Conservation (phyloP, 2,113 vertebrate genomes). For the Myanophis thanlyinensis region DNA sequence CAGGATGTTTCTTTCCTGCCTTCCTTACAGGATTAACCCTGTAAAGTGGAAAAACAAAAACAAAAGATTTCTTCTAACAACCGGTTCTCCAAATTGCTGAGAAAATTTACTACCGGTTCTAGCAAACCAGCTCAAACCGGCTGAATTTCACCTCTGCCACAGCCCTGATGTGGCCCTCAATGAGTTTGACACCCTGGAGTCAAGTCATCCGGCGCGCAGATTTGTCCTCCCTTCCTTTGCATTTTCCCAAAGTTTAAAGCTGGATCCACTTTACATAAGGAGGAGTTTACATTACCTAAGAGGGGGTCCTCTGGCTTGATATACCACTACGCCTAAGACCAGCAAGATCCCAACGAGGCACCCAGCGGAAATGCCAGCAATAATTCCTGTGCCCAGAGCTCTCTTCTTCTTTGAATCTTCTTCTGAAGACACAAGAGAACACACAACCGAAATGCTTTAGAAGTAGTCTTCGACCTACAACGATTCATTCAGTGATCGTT, state of each 20-base stretch:
- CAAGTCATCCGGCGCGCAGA: background rate
- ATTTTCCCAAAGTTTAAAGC: background rate
- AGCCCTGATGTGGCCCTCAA: too few species aligned
- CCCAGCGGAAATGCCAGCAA: background rate
- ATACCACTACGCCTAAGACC: background rate
- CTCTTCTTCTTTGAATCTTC: rapidly evolving
- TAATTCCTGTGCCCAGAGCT: background rate
- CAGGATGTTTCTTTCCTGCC: too few species aligned
- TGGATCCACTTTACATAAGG: background rate
- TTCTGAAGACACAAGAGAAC: background rate
- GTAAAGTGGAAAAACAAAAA: too few species aligned
- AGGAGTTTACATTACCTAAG: background rate
- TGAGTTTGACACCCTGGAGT: too few species aligned
- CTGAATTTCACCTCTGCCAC: too few species aligned
- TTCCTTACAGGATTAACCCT: too few species aligned
- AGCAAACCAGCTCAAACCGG: too few species aligned
- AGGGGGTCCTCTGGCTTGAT: background rate
- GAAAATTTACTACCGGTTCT: too few species aligned
- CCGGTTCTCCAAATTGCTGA: too few species aligned
- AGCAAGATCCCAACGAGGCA: background rate
- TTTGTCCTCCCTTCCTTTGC: background rate
- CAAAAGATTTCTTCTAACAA: too few species aligned
- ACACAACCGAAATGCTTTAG: background rate
- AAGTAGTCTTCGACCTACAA: too few species aligned
- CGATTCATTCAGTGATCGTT: too few species aligned